Evolutionary conservation across 2,888 invertebrate species (phyloP).

Genomic region (Machimus atricapillus): DNA sequence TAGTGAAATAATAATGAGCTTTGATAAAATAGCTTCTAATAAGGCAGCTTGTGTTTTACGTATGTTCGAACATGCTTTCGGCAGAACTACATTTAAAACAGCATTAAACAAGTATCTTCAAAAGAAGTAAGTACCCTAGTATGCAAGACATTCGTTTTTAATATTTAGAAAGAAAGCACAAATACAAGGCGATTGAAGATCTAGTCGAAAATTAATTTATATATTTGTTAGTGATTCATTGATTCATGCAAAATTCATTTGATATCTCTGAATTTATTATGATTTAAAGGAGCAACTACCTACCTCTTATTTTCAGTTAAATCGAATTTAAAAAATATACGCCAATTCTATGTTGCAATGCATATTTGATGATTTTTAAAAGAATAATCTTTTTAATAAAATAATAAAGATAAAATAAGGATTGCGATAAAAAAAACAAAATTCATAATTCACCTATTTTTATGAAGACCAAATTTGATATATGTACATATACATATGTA

Average conservation of each 20-base stretch:
- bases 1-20: background rate
- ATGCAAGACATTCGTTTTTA: background rate
- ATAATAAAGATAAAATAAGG: no score
- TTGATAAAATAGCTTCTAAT: background rate
- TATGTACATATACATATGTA: no score
- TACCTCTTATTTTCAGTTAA: background rate
- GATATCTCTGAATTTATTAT: background rate
- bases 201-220: background rate
- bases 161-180: background rate
- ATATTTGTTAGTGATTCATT: background rate
- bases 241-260: background rate
- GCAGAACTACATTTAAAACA: background rate
- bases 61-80: constrained; percentile 67
- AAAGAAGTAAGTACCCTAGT: background rate
- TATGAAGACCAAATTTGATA: no score
- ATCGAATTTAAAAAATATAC: background rate
- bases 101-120: background rate
- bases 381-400: no score
- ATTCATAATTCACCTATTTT: no score
- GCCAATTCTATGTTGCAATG: no score
- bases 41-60: constrained; percentile 70
- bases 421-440: no score
- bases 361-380: no score
- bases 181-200: background rate
- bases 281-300: background rate